phyloP scores from a whole-genome alignment of 2,888 invertebrate genomes.

The Yponomeuta malinellus region DNA sequence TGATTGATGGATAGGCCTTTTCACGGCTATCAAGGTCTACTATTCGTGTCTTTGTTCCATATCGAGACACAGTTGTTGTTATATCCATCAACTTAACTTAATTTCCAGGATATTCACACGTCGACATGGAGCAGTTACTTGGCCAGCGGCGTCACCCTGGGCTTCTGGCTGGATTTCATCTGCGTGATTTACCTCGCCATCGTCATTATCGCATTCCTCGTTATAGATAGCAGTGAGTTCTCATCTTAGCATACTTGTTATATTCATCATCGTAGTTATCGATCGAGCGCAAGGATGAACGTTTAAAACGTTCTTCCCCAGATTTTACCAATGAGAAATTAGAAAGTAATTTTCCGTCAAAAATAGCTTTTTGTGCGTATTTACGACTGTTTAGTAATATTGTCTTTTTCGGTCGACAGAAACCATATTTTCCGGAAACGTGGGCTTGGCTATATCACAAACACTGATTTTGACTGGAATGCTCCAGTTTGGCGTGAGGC shows the following conservation, averaged over 20 bases:
- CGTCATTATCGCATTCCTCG: conserved; percentile 81
- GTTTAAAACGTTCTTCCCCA: no score
- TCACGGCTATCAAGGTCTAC: no score
- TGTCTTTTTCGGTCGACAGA: conserved; percentile 35
- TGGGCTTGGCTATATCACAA: conserved; percentile 81
- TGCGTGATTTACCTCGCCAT: conserved; percentile 81
- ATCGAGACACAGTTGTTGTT: no score
- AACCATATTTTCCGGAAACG: conserved; percentile 78
- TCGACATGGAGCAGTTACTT: conserved; percentile 84
- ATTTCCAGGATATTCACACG: conserved; percentile 79
- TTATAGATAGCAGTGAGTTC: conserved; percentile 70
- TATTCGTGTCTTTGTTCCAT: no score
- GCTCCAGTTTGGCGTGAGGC: conserved; percentile 82
- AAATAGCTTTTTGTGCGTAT: neutral
- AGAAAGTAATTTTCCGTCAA: neutral
- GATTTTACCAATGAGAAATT: neutral
- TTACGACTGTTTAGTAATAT: neutral
- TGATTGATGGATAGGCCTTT: no score
- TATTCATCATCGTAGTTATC: neutral
- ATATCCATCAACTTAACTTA: neutral
- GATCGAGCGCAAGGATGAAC: no score
- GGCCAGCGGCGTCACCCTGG: conserved; percentile 81
- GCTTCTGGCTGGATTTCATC: conserved; percentile 85
- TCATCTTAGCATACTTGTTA: neutral
- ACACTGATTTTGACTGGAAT: conserved; percentile 81